Conservation (phyloP, 2,888 invertebrate species). For the Odontocolon sp. region DNA sequence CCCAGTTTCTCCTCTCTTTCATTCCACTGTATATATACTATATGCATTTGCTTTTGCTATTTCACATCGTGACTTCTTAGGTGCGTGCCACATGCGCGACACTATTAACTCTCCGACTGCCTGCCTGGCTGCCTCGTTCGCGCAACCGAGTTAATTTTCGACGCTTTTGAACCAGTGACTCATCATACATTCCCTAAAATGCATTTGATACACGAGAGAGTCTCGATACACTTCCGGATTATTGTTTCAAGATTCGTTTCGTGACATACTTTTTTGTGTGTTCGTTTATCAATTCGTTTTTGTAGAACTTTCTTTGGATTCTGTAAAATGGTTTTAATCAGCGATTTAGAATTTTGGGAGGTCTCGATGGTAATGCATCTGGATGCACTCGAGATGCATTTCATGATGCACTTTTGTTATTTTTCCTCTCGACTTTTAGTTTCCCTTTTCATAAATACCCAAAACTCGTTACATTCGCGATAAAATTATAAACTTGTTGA, state of each 20-base stretch:
- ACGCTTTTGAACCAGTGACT: slow-evolving; percentile 49
- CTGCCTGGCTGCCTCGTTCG: neutral
- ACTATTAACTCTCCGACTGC: slow-evolving; percentile 47
- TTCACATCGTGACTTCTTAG: slow-evolving; percentile 51
- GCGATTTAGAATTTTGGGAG: neutral
- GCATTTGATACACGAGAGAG: slow-evolving; percentile 17
- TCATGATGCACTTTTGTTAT: slow-evolving; percentile 2
- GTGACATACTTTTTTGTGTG: neutral
- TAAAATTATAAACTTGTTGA: neutral
- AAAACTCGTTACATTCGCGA: neutral
- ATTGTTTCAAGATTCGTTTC: slow-evolving; percentile 1
- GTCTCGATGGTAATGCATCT: neutral
- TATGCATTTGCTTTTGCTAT: slow-evolving; percentile 42
- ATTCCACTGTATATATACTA: too few relatives aligned
- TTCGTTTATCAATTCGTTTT: neutral
- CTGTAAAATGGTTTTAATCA: neutral
- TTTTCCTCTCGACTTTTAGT: neutral
- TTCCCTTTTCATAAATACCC: neutral
- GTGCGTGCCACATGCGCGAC: slow-evolving; percentile 54
- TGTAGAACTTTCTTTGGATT: neutral
- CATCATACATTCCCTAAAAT: slow-evolving; percentile 50
- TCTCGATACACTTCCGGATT: slow-evolving; percentile 29
- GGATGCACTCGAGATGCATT: neutral
- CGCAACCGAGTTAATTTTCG: slow-evolving; percentile 35
- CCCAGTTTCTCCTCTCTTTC: slow-evolving; percentile 29